Conservation (phyloP, 2,797 vertebrate genomes). For the Oryzias sinensis region DNA sequence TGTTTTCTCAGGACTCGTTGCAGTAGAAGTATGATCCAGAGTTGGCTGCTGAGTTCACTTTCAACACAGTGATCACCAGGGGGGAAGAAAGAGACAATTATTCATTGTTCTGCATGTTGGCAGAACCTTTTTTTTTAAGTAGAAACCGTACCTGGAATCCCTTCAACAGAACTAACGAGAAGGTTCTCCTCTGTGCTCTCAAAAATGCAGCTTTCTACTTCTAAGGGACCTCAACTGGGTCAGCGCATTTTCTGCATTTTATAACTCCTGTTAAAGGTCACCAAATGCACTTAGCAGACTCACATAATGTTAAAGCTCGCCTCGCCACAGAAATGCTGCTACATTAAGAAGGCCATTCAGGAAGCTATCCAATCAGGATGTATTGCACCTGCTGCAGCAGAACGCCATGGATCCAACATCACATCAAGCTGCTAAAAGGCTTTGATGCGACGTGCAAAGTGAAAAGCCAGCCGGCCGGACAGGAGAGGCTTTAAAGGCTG, state of each 20-base stretch:
- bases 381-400: constrained; percentile 42
- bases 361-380: constrained; percentile 54
- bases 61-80: too few relatives aligned
- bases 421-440: constrained; percentile 49
- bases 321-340: constrained; percentile 13
- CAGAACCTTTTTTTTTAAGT: background rate
- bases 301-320: constrained; percentile 40
- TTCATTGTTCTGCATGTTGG: too few relatives aligned
- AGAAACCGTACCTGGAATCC: background rate
- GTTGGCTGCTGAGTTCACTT: too few relatives aligned
- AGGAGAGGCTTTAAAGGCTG: constrained; percentile 41
- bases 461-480: constrained; percentile 28
- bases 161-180: background rate
- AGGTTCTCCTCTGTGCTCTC: background rate
- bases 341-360: constrained; percentile 50
- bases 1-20: constrained; percentile 12
- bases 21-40: constrained; percentile 34
- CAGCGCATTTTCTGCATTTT: constrained; percentile 48
- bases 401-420: constrained; percentile 18
- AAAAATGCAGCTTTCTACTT: background rate
- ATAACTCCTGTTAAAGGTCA: constrained; percentile 50
- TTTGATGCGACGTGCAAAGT: constrained; percentile 35
- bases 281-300: constrained; percentile 43
- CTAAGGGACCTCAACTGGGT: constrained; percentile 29
- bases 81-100: too few relatives aligned